Percentiles rank a stretch among this genome's conserved stretches.
These are phyloP conservation scores for Sebastes vulpes DNA, from an alignment of 2,797 vertebrate genomes.

Conservation along the genomic window DNA sequence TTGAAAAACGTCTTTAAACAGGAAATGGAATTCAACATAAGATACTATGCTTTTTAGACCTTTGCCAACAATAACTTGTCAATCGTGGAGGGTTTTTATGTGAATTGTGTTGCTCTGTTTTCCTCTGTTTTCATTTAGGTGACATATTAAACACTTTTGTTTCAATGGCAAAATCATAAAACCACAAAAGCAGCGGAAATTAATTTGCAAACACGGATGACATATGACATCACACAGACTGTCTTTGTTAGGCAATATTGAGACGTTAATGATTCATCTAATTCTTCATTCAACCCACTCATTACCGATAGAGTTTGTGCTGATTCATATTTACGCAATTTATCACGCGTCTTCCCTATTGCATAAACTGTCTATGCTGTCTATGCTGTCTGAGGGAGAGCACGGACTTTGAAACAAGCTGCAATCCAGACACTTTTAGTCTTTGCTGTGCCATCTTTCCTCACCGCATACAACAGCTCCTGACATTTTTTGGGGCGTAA, in stretches of 20 bases:
- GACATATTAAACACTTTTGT: not conserved
- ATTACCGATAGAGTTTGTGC: not conserved
- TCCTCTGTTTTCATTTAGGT: not conserved
- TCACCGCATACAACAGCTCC: not conserved
- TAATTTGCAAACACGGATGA: not conserved
- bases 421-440: not conserved
- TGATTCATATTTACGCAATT: not conserved
- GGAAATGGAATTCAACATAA: not conserved
- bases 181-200: not conserved
- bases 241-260: not conserved
- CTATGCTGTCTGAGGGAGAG: not conserved
- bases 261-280: not conserved
- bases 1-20: not conserved
- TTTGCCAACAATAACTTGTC: not conserved
- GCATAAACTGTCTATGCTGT: no score
- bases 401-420: not conserved
- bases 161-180: not conserved
- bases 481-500: not conserved
- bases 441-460: not conserved
- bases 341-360: not conserved
- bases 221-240: not conserved
- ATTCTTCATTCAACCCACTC: not conserved
- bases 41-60: not conserved
- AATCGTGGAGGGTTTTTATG: not conserved
- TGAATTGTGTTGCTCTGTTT: not conserved